Base-by-base conservation (phyloP, 2,797 vertebrate species). In the Xenops minutus region DNA sequence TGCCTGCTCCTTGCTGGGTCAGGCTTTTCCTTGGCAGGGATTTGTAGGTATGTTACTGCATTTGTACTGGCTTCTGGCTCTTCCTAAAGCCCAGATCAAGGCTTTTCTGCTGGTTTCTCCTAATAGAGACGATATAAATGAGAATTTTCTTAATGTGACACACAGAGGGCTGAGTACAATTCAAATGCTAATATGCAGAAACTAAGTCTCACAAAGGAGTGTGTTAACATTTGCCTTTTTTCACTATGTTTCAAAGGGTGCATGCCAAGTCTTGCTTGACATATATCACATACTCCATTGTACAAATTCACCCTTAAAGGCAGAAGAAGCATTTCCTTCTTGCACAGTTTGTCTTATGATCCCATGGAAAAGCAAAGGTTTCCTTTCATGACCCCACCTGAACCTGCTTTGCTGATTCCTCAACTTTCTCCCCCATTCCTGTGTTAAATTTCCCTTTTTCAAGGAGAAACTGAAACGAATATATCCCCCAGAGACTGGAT, bases 181-280 rank as follows among this genome's bases (percentile, higher is more conserved):
- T 91, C 71, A 87, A 64, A 95, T 76, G 89, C 71, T 89, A 54
- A 81, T 78, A 41, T 6, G 4, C 2, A 76, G 62, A 89, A 95
- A 56, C 37, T 41, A n/a, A 78, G 63, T 64, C 81, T 91, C 34
- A 68, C 78, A 75, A 61, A 66, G 81, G 41, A 75, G 37, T 13
- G 41, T 61, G 78, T 68, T 85, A 81, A 54, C 71, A 37, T 61
- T 82, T 79, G 62, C 75, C 74, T 95, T 82, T 91, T 76, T 91
- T 87, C 89, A n/a, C 48, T 68, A 0, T 30, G 1, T 90, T 85
- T 76, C 85, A 54, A 49, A 81, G 67, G 41, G 44, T 62, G 1
- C 4, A 29, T 79, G 81, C 81, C 80, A 84, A 74, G 55, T 37
- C 44, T 55, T 74, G 41, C 74, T 29, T 55, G 89, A 74, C 49